Base-by-base conservation (phyloP, 2,113 vertebrate species). In the Bubalus kerabau region DNA sequence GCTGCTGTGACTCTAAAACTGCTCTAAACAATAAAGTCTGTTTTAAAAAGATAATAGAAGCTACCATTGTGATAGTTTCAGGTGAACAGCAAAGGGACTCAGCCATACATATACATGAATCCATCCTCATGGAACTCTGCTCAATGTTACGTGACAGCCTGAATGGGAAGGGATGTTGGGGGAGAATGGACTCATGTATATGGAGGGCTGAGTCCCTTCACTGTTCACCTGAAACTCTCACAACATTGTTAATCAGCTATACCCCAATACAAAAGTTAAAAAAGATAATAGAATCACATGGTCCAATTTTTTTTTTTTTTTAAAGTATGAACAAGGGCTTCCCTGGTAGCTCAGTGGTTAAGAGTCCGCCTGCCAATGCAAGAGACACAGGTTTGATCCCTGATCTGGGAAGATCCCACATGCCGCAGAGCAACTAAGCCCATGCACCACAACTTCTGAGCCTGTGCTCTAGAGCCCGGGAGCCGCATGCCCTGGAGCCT, bases 391-490 rank as follows among this genome's bases (percentile, higher is more conserved):
- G 71, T 43, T 76, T 7, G 40, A 24, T 26, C 71, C 40, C 71
- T 43, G 40, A 14, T 76, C 71, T 76, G 40, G 36, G 23, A 76
- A 43, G 71, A 26, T 43, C 11, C 71, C 71, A 76, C 40, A 43
- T 15, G 71, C 40, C 1, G 3, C 21, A 43, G 23, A 43, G 23
- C 40, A 43, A 43, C 40, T 43, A 76, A 76, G 71, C 71, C 9
- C 71, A 9, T 4, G 40, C 7, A 74, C 64, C 2, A 2, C n/a
- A 74, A 74, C 19, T 40, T 23, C 0, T 23, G 67, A 12, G 23
- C 40, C 71, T 43, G 21, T 24, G 36, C 21, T 26, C 23, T 14
- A 76, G 71, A 76, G 71, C 23, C 71, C 0, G 2, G 6, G 40
- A 76, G 71, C 36, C 2, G 71, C 0, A 0, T 7, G 71, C 11